phyloP scores from a whole-genome alignment of 2,888 invertebrate species.

The Ischnura elegans region DNA sequence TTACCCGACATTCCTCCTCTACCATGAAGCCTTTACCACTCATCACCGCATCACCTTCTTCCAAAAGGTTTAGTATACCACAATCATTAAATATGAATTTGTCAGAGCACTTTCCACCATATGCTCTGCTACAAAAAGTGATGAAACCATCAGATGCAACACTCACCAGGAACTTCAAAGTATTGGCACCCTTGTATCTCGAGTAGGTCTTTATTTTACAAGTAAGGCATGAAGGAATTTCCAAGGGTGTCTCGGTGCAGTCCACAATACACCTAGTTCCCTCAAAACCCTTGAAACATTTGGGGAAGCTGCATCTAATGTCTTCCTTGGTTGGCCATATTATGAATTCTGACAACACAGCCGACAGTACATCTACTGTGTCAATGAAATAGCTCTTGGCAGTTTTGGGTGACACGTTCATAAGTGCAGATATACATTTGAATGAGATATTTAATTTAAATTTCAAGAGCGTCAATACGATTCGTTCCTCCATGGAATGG shows the following conservation, averaged over 20 bases:
- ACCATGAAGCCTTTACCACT: constrained; percentile 54
- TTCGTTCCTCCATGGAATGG: neutral
- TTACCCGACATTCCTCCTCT: neutral
- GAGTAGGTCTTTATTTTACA: neutral
- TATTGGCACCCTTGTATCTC: constrained; percentile 60
- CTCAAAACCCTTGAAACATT: neutral
- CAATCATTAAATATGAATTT: constrained; percentile 25
- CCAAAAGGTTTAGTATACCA: constrained; percentile 43
- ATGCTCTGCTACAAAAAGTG: neutral
- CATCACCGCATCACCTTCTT: constrained; percentile 38
- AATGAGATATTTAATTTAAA: neutral
- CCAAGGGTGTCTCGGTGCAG: neutral
- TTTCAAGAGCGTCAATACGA: neutral
- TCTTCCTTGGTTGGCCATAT: neutral
- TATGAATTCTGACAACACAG: neutral
- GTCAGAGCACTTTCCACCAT: constrained; percentile 42
- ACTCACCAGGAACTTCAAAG: constrained; percentile 69
- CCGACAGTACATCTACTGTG: neutral
- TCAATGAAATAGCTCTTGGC: neutral
- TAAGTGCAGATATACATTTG: neutral
- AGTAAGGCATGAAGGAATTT: neutral
- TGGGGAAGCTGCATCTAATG: neutral
- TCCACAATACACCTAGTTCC: neutral
- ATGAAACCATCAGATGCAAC: neutral
- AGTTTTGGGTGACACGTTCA: neutral